phyloP scores from a whole-genome alignment of 2,797 vertebrate species.

The Myiothlypis coronata region DNA sequence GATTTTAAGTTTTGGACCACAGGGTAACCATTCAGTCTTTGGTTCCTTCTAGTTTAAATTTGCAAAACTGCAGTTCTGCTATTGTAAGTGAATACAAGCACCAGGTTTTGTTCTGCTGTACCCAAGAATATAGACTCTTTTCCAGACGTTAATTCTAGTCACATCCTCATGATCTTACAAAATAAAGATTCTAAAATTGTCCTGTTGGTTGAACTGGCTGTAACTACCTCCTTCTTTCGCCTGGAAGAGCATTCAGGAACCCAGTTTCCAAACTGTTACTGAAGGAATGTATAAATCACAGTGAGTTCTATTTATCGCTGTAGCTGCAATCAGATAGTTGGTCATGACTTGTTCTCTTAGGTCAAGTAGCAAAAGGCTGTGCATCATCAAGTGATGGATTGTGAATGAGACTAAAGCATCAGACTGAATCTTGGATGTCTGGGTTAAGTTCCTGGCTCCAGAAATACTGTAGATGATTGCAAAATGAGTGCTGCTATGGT shows the following conservation, averaged over 20 bases:
- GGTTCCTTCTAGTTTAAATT: background rate
- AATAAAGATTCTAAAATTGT: background rate
- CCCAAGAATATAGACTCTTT: background rate
- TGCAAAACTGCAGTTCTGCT: background rate
- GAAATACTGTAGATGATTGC: background rate
- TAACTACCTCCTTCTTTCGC: background rate
- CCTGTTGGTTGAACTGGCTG: background rate
- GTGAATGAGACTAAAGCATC: constrained; percentile 1
- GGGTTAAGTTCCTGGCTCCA: constrained; percentile 28
- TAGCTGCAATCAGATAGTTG: constrained; percentile 3
- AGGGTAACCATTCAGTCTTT: background rate
- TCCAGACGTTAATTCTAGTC: background rate
- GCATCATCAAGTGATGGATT: constrained; percentile 34
- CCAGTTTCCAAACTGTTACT: background rate
- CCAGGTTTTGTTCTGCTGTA: background rate
- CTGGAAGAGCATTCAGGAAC: background rate
- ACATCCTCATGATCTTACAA: background rate
- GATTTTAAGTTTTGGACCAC: background rate
- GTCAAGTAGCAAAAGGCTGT: constrained; percentile 18
- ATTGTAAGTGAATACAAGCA: background rate
- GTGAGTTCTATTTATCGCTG: background rate
- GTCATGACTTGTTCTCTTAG: background rate
- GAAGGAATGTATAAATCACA: constrained; percentile 24
- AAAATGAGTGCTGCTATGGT: background rate
- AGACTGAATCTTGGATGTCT: constrained; percentile 25